Evolutionary conservation across 23 tunicate genomes (phyloP).

Genomic region (Botrylloides violaceus): DNA sequence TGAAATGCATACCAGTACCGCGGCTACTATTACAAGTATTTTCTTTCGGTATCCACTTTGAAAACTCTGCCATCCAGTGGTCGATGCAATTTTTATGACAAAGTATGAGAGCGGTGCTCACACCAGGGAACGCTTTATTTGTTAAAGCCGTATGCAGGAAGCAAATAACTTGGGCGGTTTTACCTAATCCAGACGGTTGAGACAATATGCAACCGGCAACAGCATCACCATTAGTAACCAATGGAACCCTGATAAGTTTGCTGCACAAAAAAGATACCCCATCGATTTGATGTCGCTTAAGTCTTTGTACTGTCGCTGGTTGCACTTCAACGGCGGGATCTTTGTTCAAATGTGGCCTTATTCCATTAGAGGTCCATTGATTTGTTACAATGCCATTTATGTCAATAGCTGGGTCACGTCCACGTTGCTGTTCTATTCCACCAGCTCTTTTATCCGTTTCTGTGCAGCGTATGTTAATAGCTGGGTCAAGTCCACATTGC

Average conservation of each 20-base stretch:
- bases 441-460: no score
- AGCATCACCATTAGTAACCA: conserved; percentile 17
- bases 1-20: no score
- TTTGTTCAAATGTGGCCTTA: no score
- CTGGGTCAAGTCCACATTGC: no score
- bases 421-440: no score
- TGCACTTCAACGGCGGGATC: conserved; percentile 48
- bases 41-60: conserved; percentile 29
- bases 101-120: conserved; percentile 50
- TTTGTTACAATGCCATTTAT: no score
- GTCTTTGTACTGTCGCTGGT: conserved; percentile 19
- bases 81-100: conserved; percentile 59
- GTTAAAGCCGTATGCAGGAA: conserved; percentile 67
- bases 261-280: conserved; percentile 77
- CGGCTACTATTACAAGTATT: not conserved
- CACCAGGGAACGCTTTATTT: conserved; percentile 30
- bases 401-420: no score
- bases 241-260: conserved; percentile 44
- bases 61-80: conserved; percentile 69
- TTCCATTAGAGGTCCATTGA: no score
- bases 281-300: conserved; percentile 86
- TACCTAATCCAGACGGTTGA: conserved; percentile 93
- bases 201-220: conserved; percentile 89
- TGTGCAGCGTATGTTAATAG: no score
- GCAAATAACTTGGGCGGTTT: conserved; percentile 68